Evolutionary conservation across 2,888 invertebrate genomes (phyloP), one percentile per base, ranked within the genome.

Genomic region (Deilephila porcellus): DNA sequence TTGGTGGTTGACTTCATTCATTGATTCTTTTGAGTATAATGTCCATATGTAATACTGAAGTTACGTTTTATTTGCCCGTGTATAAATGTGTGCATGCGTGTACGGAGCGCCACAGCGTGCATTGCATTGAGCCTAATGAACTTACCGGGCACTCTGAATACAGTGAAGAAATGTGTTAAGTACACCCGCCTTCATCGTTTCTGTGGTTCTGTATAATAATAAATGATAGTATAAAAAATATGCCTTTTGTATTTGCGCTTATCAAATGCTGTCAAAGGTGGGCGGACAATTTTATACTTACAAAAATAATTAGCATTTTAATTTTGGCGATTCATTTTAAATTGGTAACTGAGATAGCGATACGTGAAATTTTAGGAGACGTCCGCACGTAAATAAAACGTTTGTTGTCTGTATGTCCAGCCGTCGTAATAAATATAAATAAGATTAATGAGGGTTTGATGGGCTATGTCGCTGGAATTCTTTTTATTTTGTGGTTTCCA

Each of bases 401-500:
- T 25, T 64, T 64, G 20, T 64, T 37, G 64, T 20, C 45, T 20
- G 64, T 64, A 11, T 45, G 64, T 63, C n/a, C n/a, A 37, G 8
- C 62, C 34, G 32, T 34, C 34, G 63, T n/a, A 63, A 64, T 37
- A 20, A 45, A 74, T 76, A 70, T n/a, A 37, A 64, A 37, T 45
- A 64, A 64, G 64, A 64, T 64, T 20, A 64, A 64, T 64, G 64
- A 64, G 0, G 11, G 64, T 45, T 64, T 64, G 45, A 64, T 64
- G 64, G 4, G 14, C 37, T 14, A 64, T 14, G 11, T 37, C n/a
- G 20, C 6, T 19, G 11, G n/a, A 34, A 45, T 64, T 64, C 29
- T 64, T 20, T 62, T 6, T 11, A 19, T 32, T 37, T 64, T 64
- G n/a, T 5, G 4, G 11, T 45, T 64, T 64, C 45, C 37, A 37